Evolutionary conservation across 2,113 vertebrate genomes (phyloP).

Genomic region (Gymnogyps californianus): DNA sequence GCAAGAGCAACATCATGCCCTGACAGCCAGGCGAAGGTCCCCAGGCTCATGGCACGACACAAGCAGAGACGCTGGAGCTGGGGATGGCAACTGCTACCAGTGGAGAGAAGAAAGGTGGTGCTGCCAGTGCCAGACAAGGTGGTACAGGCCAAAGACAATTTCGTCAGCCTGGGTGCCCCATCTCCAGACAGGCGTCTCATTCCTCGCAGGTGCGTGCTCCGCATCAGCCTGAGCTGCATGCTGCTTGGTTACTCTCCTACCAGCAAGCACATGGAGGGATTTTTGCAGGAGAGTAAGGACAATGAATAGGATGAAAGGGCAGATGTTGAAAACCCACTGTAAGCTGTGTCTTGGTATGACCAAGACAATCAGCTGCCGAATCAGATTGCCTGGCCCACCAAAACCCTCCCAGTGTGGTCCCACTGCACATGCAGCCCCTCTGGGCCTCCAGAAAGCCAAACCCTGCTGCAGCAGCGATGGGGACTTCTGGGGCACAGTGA

Average conservation of each 20-base stretch:
- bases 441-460: neutral
- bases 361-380: neutral
- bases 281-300: neutral
- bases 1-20: fast-evolving
- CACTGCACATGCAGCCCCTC: fast-evolving
- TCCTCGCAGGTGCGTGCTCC: fast-evolving
- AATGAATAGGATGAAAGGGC: neutral
- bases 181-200: neutral
- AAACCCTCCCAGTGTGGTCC: neutral
- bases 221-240: fast-evolving
- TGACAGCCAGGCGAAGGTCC: neutral
- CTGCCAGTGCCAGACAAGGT: neutral
- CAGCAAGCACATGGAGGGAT: neutral
- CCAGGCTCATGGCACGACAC: fast-evolving
- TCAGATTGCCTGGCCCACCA: fast-evolving
- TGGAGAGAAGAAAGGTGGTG: neutral
- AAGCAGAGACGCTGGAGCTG: neutral
- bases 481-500: neutral
- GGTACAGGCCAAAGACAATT: neutral
- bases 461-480: fast-evolving
- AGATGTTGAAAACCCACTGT: neutral
- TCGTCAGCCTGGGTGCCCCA: neutral
- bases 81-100: fast-evolving
- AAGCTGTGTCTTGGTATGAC: neutral
- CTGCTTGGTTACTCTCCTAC: neutral